Evolutionary conservation across 2,113 vertebrate genomes (phyloP), one percentile per base, ranked within the genome.

Genomic region (Meles meles): DNA sequence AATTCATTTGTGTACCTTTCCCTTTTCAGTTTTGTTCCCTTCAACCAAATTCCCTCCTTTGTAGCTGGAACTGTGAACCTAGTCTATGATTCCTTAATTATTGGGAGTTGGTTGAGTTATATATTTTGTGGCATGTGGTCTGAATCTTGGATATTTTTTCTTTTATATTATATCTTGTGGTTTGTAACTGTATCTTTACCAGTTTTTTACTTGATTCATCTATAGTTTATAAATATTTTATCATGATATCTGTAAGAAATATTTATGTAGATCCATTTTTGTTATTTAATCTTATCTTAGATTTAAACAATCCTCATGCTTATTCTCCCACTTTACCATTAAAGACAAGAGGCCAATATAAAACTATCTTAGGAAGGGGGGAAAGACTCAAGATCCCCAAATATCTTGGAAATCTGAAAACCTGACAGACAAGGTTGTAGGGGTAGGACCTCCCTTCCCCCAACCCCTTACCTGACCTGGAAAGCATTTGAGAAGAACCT

Each of bases 321-420:
- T 65, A 59, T 52, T 72, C 17, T 93, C 42, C 18, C 27, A 91
- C 25, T 94, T 96, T 57, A 94, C 89, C 57, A 74, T 52, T 90
- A 71, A 44, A 94, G 63, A 61, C 29, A 65, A 87, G 65, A 59
- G 1, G 20, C 39, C 20, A 88, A 85, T 39, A 81, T 55, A n/a
- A 87, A 93, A 44, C 71, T 71, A 37, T 37, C 71, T 76, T 44
- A 92, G 42, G 12, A 93, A 82, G 44, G 23, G 12, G 20, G 17
- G 5, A 87, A 84, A 69, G 63, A 81, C 5, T 77, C 25, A 37
- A 81, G 49, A 77, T 1, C 11, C 44, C 17, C 61, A 52, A 4
- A 34, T 63, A 42, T 6, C 59, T 17, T 7, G 12, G 39, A 52
- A 96, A 44, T 31, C 44, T 20, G 39, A 67, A 88, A 92, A 65